These are phyloP conservation scores for Podocnemis expansa DNA, from an alignment of 2,113 vertebrate genomes.

Conservation along the genomic window DNA sequence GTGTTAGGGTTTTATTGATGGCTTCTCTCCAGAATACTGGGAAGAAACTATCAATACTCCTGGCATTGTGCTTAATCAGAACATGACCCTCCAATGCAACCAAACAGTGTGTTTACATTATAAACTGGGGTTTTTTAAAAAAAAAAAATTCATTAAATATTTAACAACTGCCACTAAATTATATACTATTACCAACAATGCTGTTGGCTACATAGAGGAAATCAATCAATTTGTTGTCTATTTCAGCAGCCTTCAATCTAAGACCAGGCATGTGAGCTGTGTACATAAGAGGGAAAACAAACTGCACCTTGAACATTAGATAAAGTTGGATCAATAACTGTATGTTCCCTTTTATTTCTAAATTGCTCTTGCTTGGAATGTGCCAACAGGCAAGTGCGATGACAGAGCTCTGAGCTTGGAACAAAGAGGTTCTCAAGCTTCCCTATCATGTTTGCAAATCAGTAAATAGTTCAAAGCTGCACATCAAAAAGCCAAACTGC, in stretches of 20 bases:
- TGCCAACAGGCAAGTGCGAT: slow-evolving; percentile 5
- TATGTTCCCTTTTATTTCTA: slow-evolving; percentile 31
- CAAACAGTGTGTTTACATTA: slow-evolving; percentile 47
- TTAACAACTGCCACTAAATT: slow-evolving; percentile 53
- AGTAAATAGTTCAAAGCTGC: slow-evolving; percentile 22
- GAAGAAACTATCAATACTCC: slow-evolving; percentile 59
- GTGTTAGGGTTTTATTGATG: slow-evolving; percentile 27
- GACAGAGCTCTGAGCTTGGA: slow-evolving; percentile 26
- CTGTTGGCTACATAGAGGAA: slow-evolving; percentile 63
- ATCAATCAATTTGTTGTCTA: slow-evolving; percentile 67
- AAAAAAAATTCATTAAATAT: slow-evolving; percentile 69
- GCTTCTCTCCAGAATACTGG: slow-evolving; percentile 52
- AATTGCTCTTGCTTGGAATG: slow-evolving; percentile 48
- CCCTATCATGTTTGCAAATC: background rate
- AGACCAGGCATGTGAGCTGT: background rate
- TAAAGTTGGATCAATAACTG: slow-evolving; percentile 54
- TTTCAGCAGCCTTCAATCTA: slow-evolving; percentile 39
- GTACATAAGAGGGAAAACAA: background rate
- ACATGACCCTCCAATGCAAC: slow-evolving; percentile 55
- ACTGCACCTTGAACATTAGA: slow-evolving; percentile 60
- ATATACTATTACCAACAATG: slow-evolving; percentile 20
- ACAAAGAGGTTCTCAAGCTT: slow-evolving; percentile 31
- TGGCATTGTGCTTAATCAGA: slow-evolving; percentile 73
- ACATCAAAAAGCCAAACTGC: slow-evolving; percentile 14
- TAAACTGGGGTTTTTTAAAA: slow-evolving; percentile 35